Conservation (phyloP, 2,888 invertebrate genomes). For the Drosophila yooni region DNA sequence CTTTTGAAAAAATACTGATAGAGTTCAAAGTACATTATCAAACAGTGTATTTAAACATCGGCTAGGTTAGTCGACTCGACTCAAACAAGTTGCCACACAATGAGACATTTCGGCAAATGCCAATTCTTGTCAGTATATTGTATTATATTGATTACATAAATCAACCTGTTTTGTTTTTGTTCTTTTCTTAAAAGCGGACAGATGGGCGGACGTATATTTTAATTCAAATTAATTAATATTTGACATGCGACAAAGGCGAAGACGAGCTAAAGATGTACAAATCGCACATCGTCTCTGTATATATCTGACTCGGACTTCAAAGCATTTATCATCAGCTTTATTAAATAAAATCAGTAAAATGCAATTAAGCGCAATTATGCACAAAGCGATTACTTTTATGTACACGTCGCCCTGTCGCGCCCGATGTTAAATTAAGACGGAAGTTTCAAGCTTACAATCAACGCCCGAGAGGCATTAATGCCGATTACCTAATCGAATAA, state of each 20-base stretch:
- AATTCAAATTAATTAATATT: conserved; percentile 42
- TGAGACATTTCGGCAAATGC: conserved; percentile 55
- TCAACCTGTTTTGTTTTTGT: conserved; percentile 59
- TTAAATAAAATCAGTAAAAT: conserved; percentile 23
- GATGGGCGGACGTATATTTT: conserved; percentile 32
- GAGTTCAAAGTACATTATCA: background rate
- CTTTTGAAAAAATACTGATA: background rate
- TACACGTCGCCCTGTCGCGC: conserved; percentile 19
- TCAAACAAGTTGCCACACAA: conserved; percentile 72
- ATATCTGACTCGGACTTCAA: conserved; percentile 3
- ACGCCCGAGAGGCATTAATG: conserved; percentile 45
- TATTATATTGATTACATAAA: conserved; percentile 72
- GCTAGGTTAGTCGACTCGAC: conserved; percentile 10
- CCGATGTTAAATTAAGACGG: conserved; percentile 63
- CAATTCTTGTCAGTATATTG: conserved; percentile 55
- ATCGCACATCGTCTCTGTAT: conserved; percentile 7
- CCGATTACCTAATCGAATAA: conserved; percentile 65
- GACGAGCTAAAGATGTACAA: conserved; percentile 30
- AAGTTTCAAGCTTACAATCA: conserved; percentile 67
- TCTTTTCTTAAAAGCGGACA: conserved; percentile 29
- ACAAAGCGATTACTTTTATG: conserved; percentile 33
- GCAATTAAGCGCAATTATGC: conserved; percentile 76
- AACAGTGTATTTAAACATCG: conserved; percentile 22
- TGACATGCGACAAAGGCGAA: conserved; percentile 50
- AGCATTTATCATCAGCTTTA: conserved; percentile 31